Conservation (phyloP, 1,140 invertebrate genomes). For the Drosophila orosa region DNA sequence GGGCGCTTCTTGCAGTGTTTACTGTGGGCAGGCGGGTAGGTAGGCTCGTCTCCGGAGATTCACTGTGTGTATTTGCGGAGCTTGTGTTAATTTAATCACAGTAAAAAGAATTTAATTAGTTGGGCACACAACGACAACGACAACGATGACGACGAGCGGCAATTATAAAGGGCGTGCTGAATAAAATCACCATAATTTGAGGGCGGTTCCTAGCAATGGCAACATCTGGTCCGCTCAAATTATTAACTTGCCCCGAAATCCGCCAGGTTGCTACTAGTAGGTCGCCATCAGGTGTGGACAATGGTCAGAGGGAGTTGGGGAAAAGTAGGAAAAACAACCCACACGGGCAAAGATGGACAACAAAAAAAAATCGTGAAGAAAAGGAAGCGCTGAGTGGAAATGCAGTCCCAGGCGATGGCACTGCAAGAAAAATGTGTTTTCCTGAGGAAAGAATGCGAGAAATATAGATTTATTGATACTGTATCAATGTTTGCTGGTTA, state of each 20-base stretch:
- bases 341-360: neutral
- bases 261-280: neutral
- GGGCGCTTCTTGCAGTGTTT: conserved; percentile 28
- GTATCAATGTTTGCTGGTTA: too few species aligned
- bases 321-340: neutral
- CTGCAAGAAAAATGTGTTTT: neutral
- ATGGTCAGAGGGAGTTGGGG: conserved; percentile 1
- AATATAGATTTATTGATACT: neutral
- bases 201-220: conserved; percentile 11
- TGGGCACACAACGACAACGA: conserved; percentile 10
- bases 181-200: conserved; percentile 57
- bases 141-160: neutral
- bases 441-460: neutral
- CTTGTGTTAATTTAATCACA: conserved; percentile 71
- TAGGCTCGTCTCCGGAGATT: conserved; percentile 43
- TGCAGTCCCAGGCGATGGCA: neutral
- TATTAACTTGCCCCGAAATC: conserved; percentile 31
- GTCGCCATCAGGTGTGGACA: conserved; percentile 34
- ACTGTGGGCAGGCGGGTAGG: conserved; percentile 10
- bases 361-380: neutral
- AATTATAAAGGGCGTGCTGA: conserved; percentile 53
- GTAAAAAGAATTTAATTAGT: conserved; percentile 75
- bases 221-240: conserved; percentile 34
- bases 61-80: conserved; percentile 30
- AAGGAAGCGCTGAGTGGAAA: neutral